Conservation (phyloP, 1,140 invertebrate species). For the Sarcophaga peregrina region DNA sequence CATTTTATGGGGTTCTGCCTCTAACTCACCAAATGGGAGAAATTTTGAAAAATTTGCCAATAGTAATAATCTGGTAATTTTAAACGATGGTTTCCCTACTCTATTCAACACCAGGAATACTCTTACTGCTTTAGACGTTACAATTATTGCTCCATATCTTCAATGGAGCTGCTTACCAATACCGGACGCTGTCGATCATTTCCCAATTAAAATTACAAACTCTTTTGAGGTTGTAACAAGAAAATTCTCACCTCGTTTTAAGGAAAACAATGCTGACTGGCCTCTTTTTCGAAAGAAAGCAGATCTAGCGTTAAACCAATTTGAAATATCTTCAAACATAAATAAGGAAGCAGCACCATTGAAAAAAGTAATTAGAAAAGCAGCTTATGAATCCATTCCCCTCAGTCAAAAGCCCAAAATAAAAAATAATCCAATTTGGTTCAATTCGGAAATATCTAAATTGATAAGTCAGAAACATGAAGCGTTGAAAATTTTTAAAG, state of each 20-base stretch:
- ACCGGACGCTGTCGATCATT: conserved; percentile 7
- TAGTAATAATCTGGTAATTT: background rate
- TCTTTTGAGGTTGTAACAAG: background rate
- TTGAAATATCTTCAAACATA: background rate
- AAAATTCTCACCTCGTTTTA: background rate
- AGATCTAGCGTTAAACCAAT: background rate
- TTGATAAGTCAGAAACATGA: background rate
- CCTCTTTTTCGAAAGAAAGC: background rate
- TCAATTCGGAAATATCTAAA: background rate
- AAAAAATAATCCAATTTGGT: background rate
- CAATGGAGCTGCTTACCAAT: background rate
- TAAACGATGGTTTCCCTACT: no score
- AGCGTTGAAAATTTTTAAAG: background rate
- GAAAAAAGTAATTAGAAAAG: conserved; percentile 2
- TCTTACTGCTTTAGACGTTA: no score
- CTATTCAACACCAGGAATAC: no score
- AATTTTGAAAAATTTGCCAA: background rate
- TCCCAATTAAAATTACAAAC: background rate
- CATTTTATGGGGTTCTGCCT: background rate
- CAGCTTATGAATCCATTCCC: conserved; percentile 19
- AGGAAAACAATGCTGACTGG: background rate
- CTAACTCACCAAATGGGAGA: background rate
- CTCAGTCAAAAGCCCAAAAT: background rate
- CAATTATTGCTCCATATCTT: no score
- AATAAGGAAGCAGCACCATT: background rate